Evolutionary conservation across 2,113 vertebrate genomes (phyloP), one percentile per base, ranked within the genome.

Genomic region (Paralichthys olivaceus): DNA sequence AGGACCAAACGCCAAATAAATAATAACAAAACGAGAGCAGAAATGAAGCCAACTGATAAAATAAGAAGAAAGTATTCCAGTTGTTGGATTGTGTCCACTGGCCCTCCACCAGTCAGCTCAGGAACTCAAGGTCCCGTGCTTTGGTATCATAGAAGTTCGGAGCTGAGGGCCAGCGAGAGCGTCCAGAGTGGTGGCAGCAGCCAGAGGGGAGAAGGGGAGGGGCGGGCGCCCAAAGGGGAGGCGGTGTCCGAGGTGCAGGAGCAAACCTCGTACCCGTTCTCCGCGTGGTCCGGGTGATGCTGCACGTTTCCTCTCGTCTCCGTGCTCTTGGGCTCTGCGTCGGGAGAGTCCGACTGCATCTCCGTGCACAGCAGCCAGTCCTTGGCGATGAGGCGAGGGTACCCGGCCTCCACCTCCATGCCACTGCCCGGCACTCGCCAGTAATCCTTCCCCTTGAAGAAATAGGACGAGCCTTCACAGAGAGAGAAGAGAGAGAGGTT

Each of bases 361-460:
- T 97, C 94, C 0, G 93, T 89, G 81, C 98, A 99, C 58, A 96
- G 88, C 83, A 99, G 94, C 98, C 98, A 99, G 95, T 99, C 98
- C 71, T 81, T 94, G 0, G 96, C 96, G 0, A 95, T 96, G 84
- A 96, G 93, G 75, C 93, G 96, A 0, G 98, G 98, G 72, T 94
- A 98, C 0, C 95, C 95, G 0, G 92, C 88, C 34, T 96, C 97
- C 1, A 72, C 95, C 82, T 97, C 96, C 94, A 95, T 93, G 63
- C 96, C 95, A 0, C 95, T 95, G 83, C 96, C 95, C 20, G 89
- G 84, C 66, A 98, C 95, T 20, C 96, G 96, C 98, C 98, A 99
- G 93, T 99, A 99, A 56, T 98, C 95, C 77, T 94, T 95, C 74
- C 96, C 98, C 13, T 95, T 96, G 89, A 99, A 99, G 92, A 99